A percentile compares a stretch with the other conserved stretches of the same genome.
These are phyloP conservation scores for Pedetes capensis DNA, from an alignment of 2,113 vertebrate species.

Conservation along the genomic window DNA sequence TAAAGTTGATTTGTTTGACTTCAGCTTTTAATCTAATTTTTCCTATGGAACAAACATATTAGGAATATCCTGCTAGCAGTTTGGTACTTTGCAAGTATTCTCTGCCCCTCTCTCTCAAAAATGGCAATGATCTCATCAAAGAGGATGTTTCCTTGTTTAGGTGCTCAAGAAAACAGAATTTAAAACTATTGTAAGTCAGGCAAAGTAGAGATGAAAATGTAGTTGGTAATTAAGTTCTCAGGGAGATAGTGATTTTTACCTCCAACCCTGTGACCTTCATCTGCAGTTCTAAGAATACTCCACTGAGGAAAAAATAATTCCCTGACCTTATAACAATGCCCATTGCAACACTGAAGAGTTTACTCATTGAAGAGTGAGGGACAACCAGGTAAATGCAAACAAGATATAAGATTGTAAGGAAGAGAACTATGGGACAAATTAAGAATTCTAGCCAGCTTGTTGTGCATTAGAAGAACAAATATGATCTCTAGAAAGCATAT, in stretches of 20 bases:
- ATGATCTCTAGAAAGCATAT: neutral
- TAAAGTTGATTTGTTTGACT: neutral
- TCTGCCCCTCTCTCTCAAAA: neutral
- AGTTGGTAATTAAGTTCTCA: neutral
- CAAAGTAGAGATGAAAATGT: neutral
- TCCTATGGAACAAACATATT: neutral
- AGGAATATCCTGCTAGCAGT: neutral
- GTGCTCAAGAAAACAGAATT: neutral
- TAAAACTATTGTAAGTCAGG: neutral
- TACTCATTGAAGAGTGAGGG: neutral
- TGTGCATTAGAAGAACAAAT: conserved; percentile 20
- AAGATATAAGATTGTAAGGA: neutral
- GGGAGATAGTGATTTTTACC: neutral
- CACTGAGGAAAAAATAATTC: neutral
- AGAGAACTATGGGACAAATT: neutral
- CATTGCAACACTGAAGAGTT: neutral
- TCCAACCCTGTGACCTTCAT: neutral
- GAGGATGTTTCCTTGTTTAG: neutral
- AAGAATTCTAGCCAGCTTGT: neutral
- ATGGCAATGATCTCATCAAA: neutral
- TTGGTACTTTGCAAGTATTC: conserved; percentile 1
- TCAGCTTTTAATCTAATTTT: neutral
- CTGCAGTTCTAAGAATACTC: neutral
- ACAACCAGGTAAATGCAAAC: neutral
- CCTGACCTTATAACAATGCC: neutral